A percentile compares a stretch with the other conserved stretches of the same genome.
These are phyloP conservation scores for Athalia circularis DNA, from an alignment of 2,888 invertebrate genomes.

Conservation along the genomic window DNA sequence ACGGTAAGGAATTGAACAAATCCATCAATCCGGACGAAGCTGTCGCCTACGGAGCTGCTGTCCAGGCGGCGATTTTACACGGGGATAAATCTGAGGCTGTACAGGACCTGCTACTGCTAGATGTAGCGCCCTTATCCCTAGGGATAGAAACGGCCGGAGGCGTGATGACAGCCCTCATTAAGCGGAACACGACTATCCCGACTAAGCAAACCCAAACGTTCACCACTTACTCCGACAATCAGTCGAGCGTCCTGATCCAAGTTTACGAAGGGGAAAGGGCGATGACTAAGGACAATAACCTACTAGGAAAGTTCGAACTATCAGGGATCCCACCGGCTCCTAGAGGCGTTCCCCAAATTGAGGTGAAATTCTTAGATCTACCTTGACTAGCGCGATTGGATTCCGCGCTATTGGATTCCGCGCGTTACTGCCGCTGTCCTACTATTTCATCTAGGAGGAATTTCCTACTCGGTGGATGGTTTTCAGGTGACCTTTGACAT, in stretches of 20 bases:
- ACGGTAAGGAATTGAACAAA: constrained; percentile 94
- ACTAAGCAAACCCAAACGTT: constrained; percentile 97
- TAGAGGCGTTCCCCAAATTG: constrained; percentile 90
- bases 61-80: constrained; percentile 94
- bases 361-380: constrained; percentile 72
- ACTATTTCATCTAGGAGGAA: neutral
- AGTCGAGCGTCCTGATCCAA: constrained; percentile 93
- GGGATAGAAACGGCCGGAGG: constrained; percentile 93
- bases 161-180: constrained; percentile 96
- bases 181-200: constrained; percentile 96
- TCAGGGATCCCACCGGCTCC: constrained; percentile 95
- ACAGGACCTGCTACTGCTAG: constrained; percentile 91
- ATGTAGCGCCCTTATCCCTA: constrained; percentile 91
- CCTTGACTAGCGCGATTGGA: constrained; percentile 68
- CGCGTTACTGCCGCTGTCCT: constrained; percentile 73
- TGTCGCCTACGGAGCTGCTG: constrained; percentile 95
- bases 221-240: constrained; percentile 97
- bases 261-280: constrained; percentile 95
- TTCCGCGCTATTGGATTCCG: neutral
- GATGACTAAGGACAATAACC: constrained; percentile 95
- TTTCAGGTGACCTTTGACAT: constrained; percentile 82
- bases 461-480: neutral
- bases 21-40: constrained; percentile 97
- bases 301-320: constrained; percentile 96
- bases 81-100: constrained; percentile 92